Evolutionary conservation across 2,888 invertebrate genomes (phyloP).

Genomic region (Brachylomia viminalis): DNA sequence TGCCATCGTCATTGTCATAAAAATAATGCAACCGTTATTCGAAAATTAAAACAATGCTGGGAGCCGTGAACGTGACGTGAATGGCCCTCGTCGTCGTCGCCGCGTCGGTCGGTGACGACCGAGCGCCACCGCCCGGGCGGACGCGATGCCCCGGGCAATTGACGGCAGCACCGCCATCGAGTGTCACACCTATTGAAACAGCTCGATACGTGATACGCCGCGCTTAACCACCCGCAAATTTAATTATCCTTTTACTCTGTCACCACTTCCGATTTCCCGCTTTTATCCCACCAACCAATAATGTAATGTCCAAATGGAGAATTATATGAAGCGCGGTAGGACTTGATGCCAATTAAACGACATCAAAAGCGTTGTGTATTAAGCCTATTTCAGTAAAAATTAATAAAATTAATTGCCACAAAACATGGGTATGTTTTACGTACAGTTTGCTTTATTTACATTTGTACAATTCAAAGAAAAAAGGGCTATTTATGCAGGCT

Average conservation of each 20-base stretch:
- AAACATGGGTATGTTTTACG: conserved; percentile 46
- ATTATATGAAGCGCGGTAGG: conserved; percentile 3
- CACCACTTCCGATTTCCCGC: conserved; percentile 28
- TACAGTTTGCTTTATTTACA: conserved; percentile 48
- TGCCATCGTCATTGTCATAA: conserved; percentile 10
- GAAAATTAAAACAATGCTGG: conserved; percentile 42
- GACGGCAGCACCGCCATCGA: conserved; percentile 43
- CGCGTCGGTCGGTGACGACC: conserved; percentile 10
- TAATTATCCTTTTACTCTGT: conserved; percentile 48
- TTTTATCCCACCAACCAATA: conserved; percentile 10
- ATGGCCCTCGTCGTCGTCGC: conserved; percentile 29
- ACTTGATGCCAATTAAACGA: conserved; percentile 41
- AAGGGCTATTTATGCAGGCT: conserved; percentile 64
- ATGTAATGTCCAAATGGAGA: conserved; percentile 1
- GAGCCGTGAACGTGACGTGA: conserved; percentile 50
- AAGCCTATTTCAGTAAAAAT: conserved; percentile 22
- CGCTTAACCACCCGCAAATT: conserved; percentile 31
- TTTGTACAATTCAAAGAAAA: conserved; percentile 55
- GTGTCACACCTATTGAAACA: conserved; percentile 58
- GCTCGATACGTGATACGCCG: conserved; percentile 55
- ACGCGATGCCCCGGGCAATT: conserved; percentile 26
- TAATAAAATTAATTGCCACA: conserved; percentile 37
- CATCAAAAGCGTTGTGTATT: conserved; percentile 8
- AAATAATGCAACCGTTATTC: conserved; percentile 29
- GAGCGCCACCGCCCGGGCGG: not conserved